Evolutionary conservation across 2,113 vertebrate species (phyloP).

Genomic region (Oplegnathus fasciatus): DNA sequence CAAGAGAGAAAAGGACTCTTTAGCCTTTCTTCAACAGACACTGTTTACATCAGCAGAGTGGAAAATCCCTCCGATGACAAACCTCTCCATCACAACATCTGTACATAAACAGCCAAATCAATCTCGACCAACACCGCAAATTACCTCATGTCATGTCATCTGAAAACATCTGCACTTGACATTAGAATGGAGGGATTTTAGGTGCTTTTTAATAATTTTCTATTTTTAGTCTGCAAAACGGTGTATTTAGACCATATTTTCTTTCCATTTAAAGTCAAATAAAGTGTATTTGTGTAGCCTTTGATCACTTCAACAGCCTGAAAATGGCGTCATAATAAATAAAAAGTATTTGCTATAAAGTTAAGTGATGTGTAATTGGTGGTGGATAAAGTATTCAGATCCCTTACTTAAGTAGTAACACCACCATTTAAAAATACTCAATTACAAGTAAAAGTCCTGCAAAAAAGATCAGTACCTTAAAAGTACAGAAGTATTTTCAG

Average conservation of each 20-base stretch:
- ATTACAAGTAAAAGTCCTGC: conserved; percentile 5
- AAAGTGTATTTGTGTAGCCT: conserved; percentile 11
- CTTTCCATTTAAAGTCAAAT: neutral
- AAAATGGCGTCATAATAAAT: conserved; percentile 8
- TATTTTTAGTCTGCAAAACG: neutral
- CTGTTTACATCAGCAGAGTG: conserved; percentile 71
- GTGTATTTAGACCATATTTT: neutral
- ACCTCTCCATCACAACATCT: conserved; percentile 79
- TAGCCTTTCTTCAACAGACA: conserved; percentile 58
- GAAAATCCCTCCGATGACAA: conserved; percentile 81
- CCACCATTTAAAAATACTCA: conserved; percentile 2
- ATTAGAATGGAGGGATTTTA: conserved; percentile 40
- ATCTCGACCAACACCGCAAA: conserved; percentile 66
- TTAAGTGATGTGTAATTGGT: conserved; percentile 14
- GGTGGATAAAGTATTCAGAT: conserved; percentile 11
- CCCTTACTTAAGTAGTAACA: neutral
- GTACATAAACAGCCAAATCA: conserved; percentile 75
- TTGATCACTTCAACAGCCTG: conserved; percentile 12
- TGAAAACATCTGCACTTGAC: conserved; percentile 64
- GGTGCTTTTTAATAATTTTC: conserved; percentile 54
- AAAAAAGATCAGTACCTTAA: neutral
- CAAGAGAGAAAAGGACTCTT: conserved; percentile 60
- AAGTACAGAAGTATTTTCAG: neutral
- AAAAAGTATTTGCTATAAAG: conserved; percentile 19
- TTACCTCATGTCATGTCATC: conserved; percentile 57